phyloP scores from a whole-genome alignment of 2,888 invertebrate species.

The Drosophila setosimentum region DNA sequence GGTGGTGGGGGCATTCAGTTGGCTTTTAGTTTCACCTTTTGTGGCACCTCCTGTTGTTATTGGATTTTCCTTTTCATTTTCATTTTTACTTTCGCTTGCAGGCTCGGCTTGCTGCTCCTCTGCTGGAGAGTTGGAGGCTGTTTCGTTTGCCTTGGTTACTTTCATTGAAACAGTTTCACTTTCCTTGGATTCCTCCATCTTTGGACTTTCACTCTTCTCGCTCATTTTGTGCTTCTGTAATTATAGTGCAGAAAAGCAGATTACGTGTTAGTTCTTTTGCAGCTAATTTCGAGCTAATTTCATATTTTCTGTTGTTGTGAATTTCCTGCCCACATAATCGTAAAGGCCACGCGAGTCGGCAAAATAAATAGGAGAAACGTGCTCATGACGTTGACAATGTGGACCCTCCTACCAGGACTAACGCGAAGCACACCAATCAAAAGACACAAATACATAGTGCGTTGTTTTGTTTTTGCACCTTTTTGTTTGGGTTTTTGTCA shows the following conservation, averaged over 20 bases:
- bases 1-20: neutral
- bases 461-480: constrained; percentile 42
- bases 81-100: constrained; percentile 5
- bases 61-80: constrained; percentile 8
- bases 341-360: constrained; percentile 39
- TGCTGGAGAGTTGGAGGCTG: constrained; percentile 22
- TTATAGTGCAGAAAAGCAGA: constrained; percentile 67
- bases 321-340: constrained; percentile 54
- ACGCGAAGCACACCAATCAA: constrained; percentile 31
- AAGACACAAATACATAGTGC: constrained; percentile 38
- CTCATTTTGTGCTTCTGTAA: constrained; percentile 62
- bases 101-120: constrained; percentile 10
- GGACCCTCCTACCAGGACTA: constrained; percentile 8
- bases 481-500: constrained; percentile 35
- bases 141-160: constrained; percentile 12
- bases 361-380: constrained; percentile 76
- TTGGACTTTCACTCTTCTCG: constrained; percentile 31
- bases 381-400: constrained; percentile 75
- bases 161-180: constrained; percentile 28
- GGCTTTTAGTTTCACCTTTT: constrained; percentile 26
- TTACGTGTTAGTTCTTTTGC: constrained; percentile 62
- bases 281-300: constrained; percentile 75
- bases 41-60: constrained; percentile 5
- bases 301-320: constrained; percentile 56
- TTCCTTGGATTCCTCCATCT: neutral